phyloP scores from a whole-genome alignment of 2,113 vertebrate genomes.

The Lucifuga dentata region DNA sequence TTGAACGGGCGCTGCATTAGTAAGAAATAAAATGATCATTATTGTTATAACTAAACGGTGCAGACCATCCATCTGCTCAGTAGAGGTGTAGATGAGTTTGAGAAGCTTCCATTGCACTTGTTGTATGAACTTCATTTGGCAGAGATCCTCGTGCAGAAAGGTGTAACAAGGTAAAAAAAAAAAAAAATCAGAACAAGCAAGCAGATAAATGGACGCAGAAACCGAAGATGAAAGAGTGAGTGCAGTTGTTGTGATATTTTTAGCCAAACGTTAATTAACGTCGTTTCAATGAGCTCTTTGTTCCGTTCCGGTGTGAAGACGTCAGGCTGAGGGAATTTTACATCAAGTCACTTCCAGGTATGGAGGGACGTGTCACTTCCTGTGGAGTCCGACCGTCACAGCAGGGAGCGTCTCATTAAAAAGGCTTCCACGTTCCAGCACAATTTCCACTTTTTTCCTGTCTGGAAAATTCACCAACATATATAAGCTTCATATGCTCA shows the following conservation, averaged over 20 bases:
- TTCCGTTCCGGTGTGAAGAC: constrained; percentile 16
- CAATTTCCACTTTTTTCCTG: too few relatives aligned
- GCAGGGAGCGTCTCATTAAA: background rate
- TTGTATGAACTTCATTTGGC: constrained; percentile 54
- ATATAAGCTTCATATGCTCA: too few relatives aligned
- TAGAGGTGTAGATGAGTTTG: constrained; percentile 47
- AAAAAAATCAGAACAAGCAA: background rate
- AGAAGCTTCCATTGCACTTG: constrained; percentile 50
- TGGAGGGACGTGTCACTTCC: too few relatives aligned
- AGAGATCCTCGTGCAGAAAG: background rate
- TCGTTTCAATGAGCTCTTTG: constrained; percentile 18
- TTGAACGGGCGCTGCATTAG: too few relatives aligned
- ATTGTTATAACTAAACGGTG: too few relatives aligned
- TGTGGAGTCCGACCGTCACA: constrained; percentile 1
- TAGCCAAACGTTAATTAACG: constrained; percentile 28
- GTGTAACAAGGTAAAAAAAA: constrained; percentile 6
- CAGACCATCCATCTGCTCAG: constrained; percentile 35
- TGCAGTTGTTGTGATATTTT: constrained; percentile 23
- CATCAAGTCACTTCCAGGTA: constrained; percentile 8
- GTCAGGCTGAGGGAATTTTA: constrained; percentile 12
- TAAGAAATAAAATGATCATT: too few relatives aligned
- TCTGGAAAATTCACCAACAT: too few relatives aligned
- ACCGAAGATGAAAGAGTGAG: background rate
- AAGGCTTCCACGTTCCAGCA: background rate
- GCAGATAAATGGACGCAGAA: constrained; percentile 6